phyloP scores from a whole-genome alignment of 2,113 vertebrate species.

The Empidonax traillii region DNA sequence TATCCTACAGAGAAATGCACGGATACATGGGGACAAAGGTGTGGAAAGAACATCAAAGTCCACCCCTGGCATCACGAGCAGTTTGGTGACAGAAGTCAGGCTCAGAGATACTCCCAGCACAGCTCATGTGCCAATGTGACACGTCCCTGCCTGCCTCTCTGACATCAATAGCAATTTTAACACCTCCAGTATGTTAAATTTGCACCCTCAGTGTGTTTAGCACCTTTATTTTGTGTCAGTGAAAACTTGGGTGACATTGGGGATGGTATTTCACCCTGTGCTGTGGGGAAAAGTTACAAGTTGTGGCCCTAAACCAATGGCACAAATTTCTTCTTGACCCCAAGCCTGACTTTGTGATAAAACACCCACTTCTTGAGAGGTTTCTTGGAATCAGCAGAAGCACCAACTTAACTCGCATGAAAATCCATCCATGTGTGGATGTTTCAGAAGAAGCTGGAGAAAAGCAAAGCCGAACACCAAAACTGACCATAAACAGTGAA shows the following conservation, averaged over 20 bases:
- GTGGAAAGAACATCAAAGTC: not conserved
- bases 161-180: not conserved
- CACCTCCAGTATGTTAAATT: not conserved
- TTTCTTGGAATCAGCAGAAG: not conserved
- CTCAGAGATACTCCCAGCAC: not conserved
- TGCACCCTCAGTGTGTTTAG: not conserved
- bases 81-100: not conserved
- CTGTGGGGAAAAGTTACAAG: not conserved
- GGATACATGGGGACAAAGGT: not conserved
- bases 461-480: not conserved
- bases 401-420: not conserved
- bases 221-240: not conserved
- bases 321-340: not conserved
- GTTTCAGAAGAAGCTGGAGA: not conserved
- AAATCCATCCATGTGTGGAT: not conserved
- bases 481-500: not conserved
- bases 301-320: not conserved
- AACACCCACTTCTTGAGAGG: not conserved
- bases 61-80: not conserved
- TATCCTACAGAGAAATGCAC: not conserved
- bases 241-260: not conserved
- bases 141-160: not conserved
- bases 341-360: not conserved
- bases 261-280: not conserved
- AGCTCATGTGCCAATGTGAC: rapidly evolving